Evolutionary conservation across 2,888 invertebrate species (phyloP).

Genomic region (Heliconius ismenius): DNA sequence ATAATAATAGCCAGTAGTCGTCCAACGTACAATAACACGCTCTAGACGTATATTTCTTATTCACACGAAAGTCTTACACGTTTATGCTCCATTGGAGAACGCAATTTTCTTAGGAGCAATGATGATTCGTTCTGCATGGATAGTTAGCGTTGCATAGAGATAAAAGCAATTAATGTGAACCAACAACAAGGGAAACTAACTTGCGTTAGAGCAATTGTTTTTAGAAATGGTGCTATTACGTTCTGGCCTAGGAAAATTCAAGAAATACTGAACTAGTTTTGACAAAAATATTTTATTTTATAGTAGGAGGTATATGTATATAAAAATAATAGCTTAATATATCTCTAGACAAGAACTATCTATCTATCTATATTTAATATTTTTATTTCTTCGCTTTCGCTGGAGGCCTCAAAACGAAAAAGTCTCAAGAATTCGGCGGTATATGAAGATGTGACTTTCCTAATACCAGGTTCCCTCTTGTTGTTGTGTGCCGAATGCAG

Average conservation of each 20-base stretch:
- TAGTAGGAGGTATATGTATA: neutral
- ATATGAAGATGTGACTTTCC: too few species aligned
- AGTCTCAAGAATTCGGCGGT: too few species aligned
- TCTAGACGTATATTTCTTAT: conserved; percentile 1
- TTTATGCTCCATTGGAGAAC: conserved; percentile 52
- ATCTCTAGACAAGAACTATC: neutral
- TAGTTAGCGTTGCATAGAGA: conserved; percentile 30
- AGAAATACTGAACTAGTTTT: too few species aligned
- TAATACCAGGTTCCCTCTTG: too few species aligned
- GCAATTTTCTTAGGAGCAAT: conserved; percentile 51
- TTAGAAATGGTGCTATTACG: neutral
- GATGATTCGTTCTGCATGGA: conserved; percentile 62
- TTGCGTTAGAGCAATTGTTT: neutral
- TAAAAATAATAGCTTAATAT: neutral
- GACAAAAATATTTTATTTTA: neutral
- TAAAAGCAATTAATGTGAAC: conserved; percentile 27
- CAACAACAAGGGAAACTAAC: conserved; percentile 12
- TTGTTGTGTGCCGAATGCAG: too few species aligned
- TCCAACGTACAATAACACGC: neutral
- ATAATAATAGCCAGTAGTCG: neutral
- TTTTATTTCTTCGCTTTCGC: too few species aligned
- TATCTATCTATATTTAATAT: too few species aligned
- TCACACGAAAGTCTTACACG: conserved; percentile 39
- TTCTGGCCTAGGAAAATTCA: neutral
- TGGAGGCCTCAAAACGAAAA: too few species aligned